Base-by-base conservation (phyloP, 92 coral and sea anemone genomes). In the Porites lobata region DNA sequence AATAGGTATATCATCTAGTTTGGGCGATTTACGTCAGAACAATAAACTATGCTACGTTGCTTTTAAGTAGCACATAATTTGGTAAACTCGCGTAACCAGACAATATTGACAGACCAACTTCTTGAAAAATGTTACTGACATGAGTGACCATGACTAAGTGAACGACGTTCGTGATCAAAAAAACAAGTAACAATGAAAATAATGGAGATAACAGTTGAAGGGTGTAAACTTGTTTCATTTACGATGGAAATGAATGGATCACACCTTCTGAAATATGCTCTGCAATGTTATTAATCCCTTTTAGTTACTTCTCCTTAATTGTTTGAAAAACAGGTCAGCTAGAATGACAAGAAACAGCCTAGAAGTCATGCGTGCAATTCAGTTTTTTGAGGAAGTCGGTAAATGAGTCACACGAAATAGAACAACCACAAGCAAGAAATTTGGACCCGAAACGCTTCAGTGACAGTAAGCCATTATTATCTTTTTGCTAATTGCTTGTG, bases 21-120 rank as follows among this genome's bases (percentile, higher is more conserved):
- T 58, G 67, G 29, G 73, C 26, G 19, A 65, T 15, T 53, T 51
- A 65, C 75, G 85, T 80, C 52, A 75, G 24, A 75, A 52, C 50
- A 38, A 22, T n/a, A n/a, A 38, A 22, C 50, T 17, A 70, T 38
- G 70, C 26, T 58, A 54, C 43, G 19, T 53, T 70, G 78, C 57
- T 10, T 72, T 15, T 52, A 17, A 82, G 77, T 18, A 47, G 13
- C 21, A 18, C 61, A 82, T 29, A 2, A 29, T 82, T 74, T 82
- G 43, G 57, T 71, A 32, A 81, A 56, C 62, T 43, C 51, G 38
- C 19, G 17, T 15, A 8, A 59, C 20, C 17, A 26, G 15, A 19
- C 75, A 67, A 67, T 80, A 80, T 66, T 69, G 85, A 51, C 15
- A 19, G 8, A 51, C 7, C 22, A 67, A 24, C 22, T 53, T 66